These are phyloP conservation scores for Percina caprodes DNA, from an alignment of 2,113 vertebrate genomes.

Conservation along the genomic window DNA sequence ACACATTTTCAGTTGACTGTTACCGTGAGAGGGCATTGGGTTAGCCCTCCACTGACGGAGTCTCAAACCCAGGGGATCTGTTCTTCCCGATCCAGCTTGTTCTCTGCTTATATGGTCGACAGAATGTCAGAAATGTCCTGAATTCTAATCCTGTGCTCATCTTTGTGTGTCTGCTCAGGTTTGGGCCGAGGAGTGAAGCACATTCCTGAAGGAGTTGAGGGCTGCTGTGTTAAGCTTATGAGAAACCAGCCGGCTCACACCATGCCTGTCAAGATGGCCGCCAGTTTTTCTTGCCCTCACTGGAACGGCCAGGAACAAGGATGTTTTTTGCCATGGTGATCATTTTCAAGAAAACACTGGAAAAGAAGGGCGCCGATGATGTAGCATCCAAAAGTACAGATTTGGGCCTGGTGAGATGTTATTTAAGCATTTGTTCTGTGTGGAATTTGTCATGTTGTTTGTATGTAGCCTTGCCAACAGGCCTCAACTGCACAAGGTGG, in stretches of 20 bases:
- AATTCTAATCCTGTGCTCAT: slow-evolving; percentile 68
- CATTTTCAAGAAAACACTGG: slow-evolving; percentile 91
- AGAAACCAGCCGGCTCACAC: slow-evolving; percentile 65
- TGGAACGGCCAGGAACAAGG: slow-evolving; percentile 69
- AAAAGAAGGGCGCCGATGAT: slow-evolving; percentile 88
- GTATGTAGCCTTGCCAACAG: slow-evolving; percentile 29
- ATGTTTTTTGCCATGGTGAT: slow-evolving; percentile 90
- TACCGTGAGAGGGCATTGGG: background rate
- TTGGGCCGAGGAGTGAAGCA: slow-evolving; percentile 56
- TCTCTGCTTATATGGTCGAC: slow-evolving; percentile 50
- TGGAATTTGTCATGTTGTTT: slow-evolving; percentile 41
- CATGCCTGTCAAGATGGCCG: slow-evolving; percentile 67
- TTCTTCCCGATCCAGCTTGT: slow-evolving; percentile 25
- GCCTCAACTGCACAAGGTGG: slow-evolving; percentile 15
- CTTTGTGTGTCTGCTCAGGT: slow-evolving; percentile 75
- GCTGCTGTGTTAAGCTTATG: slow-evolving; percentile 52
- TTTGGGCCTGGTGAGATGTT: slow-evolving; percentile 86
- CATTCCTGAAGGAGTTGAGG: slow-evolving; percentile 68
- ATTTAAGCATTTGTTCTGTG: slow-evolving; percentile 6
- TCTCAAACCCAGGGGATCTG: slow-evolving; percentile 39
- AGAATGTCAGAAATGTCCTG: slow-evolving; percentile 69
- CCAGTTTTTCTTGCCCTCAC: slow-evolving; percentile 58
- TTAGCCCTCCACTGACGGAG: slow-evolving; percentile 33
- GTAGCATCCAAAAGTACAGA: slow-evolving; percentile 79
- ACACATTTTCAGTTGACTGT: background rate